Conservation (phyloP, 2,888 invertebrate genomes). For the Notodonta dromedarius region DNA sequence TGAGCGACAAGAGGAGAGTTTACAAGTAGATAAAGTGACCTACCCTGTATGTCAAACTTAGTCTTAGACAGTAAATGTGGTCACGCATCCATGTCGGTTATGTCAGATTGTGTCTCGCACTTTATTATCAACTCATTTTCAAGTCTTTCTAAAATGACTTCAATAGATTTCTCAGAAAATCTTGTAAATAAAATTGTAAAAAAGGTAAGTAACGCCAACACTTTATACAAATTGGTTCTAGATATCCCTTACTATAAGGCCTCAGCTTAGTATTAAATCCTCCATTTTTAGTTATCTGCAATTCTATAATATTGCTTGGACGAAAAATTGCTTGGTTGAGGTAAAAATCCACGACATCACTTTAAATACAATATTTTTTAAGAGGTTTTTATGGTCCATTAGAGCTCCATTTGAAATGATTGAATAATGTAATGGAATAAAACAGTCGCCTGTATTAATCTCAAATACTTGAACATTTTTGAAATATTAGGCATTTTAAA, state of each 20-base stretch:
- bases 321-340: background rate
- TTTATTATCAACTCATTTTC: background rate
- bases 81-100: too few species aligned
- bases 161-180: background rate
- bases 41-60: too few species aligned
- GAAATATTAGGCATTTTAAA: too few species aligned
- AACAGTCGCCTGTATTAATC: background rate
- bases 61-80: too few species aligned
- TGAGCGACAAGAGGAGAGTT: too few species aligned
- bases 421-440: conserved; percentile 4
- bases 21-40: too few species aligned
- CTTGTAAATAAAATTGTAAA: background rate
- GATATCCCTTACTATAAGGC: background rate
- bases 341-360: conserved; percentile 3
- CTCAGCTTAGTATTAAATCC: background rate
- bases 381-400: conserved; percentile 5
- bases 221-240: background rate
- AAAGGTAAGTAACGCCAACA: conserved; percentile 1
- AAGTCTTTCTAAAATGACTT: background rate
- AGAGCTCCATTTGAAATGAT: background rate
- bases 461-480: background rate
- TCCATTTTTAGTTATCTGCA: background rate
- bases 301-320: background rate
- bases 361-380: background rate
- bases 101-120: too few species aligned